Evolutionary conservation across 2,888 invertebrate genomes (phyloP), one percentile per base, ranked within the genome.

Genomic region (Chrysina gloriosa): DNA sequence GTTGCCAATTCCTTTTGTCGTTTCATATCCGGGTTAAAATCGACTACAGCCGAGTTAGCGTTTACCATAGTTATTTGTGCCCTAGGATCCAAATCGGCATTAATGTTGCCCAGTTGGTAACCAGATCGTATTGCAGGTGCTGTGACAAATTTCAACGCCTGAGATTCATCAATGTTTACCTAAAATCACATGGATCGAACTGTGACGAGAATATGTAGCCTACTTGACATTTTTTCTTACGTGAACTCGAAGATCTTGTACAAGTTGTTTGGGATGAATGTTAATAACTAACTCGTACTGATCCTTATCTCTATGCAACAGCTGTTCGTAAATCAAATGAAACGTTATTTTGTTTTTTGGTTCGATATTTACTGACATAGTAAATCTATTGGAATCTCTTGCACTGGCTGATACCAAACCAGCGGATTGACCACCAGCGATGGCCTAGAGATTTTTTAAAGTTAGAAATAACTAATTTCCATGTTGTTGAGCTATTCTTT

Each of bases 281-380:
- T 91, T 90, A 65, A 92, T 85, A 7, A 88, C 86, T 73, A 90
- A 87, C 76, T 91, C 89, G 83, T 92, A 93, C 6, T 86, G 85
- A 3, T 89, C 89, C 69, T 89, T 85, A 64, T 87, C 86, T 2
- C 92, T 85, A 14, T 85, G 81, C 52, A 93, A 80, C 39, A 93
- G 76, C 80, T 93, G 91, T 77, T 93, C 91, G 79, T 94, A 94
- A 0, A 88, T 90, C 71, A 92, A 80, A 76, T 89, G 89, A 80
- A 94, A 93, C 0, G 85, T 83, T 0, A 89, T 90, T 69, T 86
- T 87, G 11, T 86, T 86, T 65, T 85, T 82, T 0, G 90, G 85
- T 70, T 89, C 90, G 3, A 92, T 84, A 77, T 91, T 91, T 39
- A 91, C 88, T 0, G 88, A 86, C 1, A 92, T 89, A 2, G 87